Base-by-base conservation (phyloP, 2,888 invertebrate species). In the Tetragonula carbonaria region DNA sequence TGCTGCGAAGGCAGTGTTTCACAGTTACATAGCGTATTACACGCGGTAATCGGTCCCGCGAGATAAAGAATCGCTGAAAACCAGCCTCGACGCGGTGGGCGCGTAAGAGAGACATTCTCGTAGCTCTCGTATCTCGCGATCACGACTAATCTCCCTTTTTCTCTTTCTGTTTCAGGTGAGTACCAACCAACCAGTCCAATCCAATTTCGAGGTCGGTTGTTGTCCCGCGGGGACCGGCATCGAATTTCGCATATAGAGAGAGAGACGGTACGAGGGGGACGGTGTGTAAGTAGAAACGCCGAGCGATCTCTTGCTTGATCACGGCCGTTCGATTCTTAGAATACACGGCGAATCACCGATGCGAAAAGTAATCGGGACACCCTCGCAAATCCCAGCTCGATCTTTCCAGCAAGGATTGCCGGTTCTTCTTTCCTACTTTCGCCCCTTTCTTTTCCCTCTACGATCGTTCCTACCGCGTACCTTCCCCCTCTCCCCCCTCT, bases 91-190 rank as follows among this genome's bases (percentile, higher is more conserved):
- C 51, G 28, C 4, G 4, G 55, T 57, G 62, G 38, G 38, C 53
- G 38, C 55, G 66, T n/a, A 51, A 65, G 23, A 59, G 28, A 74
- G 38, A 65, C 38, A 33, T 23, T 57, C 38, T 38, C 38, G 33
- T 33, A 33, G 33, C 33, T 14, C 45, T 63, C 65, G 23, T 50
- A 65, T 65, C 55, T n/a, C 71, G 65, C 80, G 16, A 53, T 21
- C 21, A 18, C 18, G 73, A 80, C 86, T 74, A 88, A 67, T 85
- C 80, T 84, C 62, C 83, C 59, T 68, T 18, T 82, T 86, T 85
- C 82, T 57, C 88, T 90, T 89, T 91, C 51, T 93, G 93, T 93
- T 94, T 74, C 91, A 93, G 93, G 93, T 93, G 90, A 93, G 93
- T 92, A 87, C 78, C 28, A 21, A 21, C 59, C 59, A 73, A 80